Percentiles rank a stretch among this genome's conserved stretches.
Conservation (phyloP, 2,797 vertebrate species). For the Bradypus variegatus region DNA sequence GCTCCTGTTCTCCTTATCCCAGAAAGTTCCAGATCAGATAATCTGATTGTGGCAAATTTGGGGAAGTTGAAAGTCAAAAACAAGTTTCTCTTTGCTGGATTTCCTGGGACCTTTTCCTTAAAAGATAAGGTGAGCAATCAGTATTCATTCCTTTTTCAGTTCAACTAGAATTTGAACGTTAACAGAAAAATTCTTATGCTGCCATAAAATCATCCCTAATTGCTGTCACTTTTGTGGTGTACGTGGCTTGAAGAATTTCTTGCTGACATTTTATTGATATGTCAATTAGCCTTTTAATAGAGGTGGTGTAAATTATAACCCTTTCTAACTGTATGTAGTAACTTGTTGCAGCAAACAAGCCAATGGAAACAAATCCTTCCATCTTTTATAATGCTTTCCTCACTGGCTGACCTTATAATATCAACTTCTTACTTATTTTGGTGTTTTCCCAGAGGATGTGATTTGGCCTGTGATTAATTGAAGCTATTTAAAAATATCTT, state of each 20-base stretch:
- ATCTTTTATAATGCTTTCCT: background rate
- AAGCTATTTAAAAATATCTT: background rate
- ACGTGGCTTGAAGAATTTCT: background rate
- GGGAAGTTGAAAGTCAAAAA: conserved; percentile 94
- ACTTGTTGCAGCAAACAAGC: conserved; percentile 7
- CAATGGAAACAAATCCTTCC: background rate
- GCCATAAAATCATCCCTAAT: background rate
- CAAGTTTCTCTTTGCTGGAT: conserved; percentile 84
- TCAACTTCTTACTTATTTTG: background rate
- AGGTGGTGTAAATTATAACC: background rate
- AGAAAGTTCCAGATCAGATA: conserved; percentile 88
- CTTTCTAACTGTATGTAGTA: background rate
- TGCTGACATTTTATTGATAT: background rate
- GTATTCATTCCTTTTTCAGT: background rate
- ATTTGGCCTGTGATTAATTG: conserved; percentile 13
- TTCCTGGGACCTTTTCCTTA: conserved; percentile 86
- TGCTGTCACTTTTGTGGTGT: background rate
- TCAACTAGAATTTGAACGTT: background rate
- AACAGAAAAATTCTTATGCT: background rate
- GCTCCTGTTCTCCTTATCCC: conserved; percentile 95
- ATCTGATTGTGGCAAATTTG: conserved; percentile 93
- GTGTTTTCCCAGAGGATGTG: background rate
- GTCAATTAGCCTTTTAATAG: background rate
- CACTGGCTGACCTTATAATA: background rate
- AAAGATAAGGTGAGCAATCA: conserved; percentile 90